Percentiles rank a stretch among this genome's conserved stretches.
Conservation (phyloP, 1,140 invertebrate species). For the Bombus polaris region DNA sequence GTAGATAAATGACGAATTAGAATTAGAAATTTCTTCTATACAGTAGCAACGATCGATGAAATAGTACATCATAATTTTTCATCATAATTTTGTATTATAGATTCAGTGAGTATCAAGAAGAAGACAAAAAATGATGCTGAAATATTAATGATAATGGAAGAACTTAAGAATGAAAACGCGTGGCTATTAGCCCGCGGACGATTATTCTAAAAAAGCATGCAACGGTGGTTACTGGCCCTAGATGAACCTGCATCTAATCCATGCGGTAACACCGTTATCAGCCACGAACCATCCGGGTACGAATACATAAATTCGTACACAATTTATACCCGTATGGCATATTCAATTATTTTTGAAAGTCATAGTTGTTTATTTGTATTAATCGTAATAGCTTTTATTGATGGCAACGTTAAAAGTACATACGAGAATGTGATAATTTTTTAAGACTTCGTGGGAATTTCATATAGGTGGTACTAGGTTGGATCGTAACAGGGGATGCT, state of each 20-base stretch:
- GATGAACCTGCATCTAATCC: slow-evolving; percentile 72
- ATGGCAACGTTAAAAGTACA: neutral
- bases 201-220: slow-evolving; percentile 60
- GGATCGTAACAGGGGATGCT: slow-evolving; percentile 69
- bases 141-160: slow-evolving; percentile 8
- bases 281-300: slow-evolving; percentile 59
- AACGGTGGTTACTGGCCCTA: slow-evolving; percentile 68
- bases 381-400: neutral
- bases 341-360: neutral
- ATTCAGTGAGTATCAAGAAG: neutral
- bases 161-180: slow-evolving; percentile 9
- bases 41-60: neutral
- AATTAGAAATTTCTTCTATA: neutral
- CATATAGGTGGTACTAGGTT: slow-evolving; percentile 43
- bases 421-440: neutral
- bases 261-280: slow-evolving; percentile 63
- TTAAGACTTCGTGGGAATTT: neutral
- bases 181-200: neutral
- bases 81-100: neutral
- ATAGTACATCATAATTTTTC: neutral
- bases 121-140: neutral
- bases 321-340: neutral
- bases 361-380: no score
- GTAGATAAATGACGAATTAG: neutral
- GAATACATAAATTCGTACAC: neutral